These are phyloP conservation scores for Hydrotaea diabolus DNA, from an alignment of 2,888 invertebrate genomes.

Conservation along the genomic window DNA sequence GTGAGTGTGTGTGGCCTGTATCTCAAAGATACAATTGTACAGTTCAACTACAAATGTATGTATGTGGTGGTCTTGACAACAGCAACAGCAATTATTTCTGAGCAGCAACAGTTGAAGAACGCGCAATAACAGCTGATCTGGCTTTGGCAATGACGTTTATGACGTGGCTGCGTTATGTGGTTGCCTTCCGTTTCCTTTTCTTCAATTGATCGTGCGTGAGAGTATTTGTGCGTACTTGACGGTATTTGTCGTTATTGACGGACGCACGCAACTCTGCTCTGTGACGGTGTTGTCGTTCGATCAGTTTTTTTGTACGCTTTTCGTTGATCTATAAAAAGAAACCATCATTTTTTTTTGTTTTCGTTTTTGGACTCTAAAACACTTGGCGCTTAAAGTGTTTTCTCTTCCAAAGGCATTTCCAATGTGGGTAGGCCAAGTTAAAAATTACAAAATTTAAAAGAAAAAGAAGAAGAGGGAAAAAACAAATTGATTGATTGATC, in stretches of 20 bases:
- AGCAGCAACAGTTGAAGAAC: conserved; percentile 5
- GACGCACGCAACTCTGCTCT: too few relatives aligned
- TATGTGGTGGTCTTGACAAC: conserved; percentile 31
- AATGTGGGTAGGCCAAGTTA: not conserved
- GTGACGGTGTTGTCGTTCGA: conserved; percentile 37
- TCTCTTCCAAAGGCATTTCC: not conserved
- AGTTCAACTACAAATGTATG: conserved; percentile 69
- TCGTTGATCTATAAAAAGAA: conserved; percentile 57
- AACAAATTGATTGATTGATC: conserved; percentile 22
- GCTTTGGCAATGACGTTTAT: conserved; percentile 4
- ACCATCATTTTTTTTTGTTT: conserved; percentile 39
- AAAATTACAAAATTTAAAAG: too few relatives aligned
- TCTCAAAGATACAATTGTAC: not conserved
- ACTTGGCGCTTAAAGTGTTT: conserved; percentile 2
- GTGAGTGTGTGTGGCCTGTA: not conserved
- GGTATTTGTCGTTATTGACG: too few relatives aligned
- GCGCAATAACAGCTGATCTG: conserved; percentile 35
- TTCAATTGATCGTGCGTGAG: conserved; percentile 24
- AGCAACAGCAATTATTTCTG: not conserved
- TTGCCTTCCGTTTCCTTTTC: conserved; percentile 28
- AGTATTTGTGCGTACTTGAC: conserved; percentile 14
- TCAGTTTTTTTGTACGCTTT: conserved; percentile 16
- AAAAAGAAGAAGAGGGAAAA: not conserved
- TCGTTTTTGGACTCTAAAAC: not conserved
- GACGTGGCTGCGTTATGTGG: not conserved